Base-by-base conservation (phyloP, 2,888 invertebrate species). In the Drosophila neonasuta region DNA sequence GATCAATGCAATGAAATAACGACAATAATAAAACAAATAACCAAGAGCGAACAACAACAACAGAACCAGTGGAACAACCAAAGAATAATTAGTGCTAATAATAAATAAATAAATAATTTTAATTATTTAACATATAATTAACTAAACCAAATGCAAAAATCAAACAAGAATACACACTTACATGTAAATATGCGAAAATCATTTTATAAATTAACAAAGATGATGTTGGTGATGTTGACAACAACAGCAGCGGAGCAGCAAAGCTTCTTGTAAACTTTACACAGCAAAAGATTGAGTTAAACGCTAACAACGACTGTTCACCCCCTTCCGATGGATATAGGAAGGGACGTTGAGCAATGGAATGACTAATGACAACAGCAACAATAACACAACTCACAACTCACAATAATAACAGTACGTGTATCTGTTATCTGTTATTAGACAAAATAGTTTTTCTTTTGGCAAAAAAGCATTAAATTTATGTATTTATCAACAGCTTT, bases 291-390 rank as follows among this genome's bases (percentile, higher is more conserved):
- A 74, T 74, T 79, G 75, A 77, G 69, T 72, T 82, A 60, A 29
- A 36, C 41, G 42, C 63, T 72, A 77, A 74, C 70, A 86, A 66
- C 76, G 71, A 73, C 71, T 88, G 91, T 76, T 91, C 92, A 87
- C 90, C 92, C 90, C 81, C 91, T 91, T 89, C 93, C 94, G 62
- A 89, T 92, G 15, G 93, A 87, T 92, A 49, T 92, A 90, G 95
- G 95, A 90, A 93, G 94, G 93, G 95, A 95, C 91, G 94, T 94
- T 88, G 94, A 94, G 90, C 90, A 82, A 80, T 52, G 63, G 49
- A 69, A 68, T 65, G 71, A 68, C 64, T 68, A 82, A 66, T 58
- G 59, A 69, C 46, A 58, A 61, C 58, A 59, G 15, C 56, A 59
- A 49, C 65, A 71, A 57, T 48, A 71, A 57, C 61, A 56, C 72